These are phyloP conservation scores for Potamarius usumacintae DNA, from an alignment of 2,113 vertebrate species.

Conservation along the genomic window DNA sequence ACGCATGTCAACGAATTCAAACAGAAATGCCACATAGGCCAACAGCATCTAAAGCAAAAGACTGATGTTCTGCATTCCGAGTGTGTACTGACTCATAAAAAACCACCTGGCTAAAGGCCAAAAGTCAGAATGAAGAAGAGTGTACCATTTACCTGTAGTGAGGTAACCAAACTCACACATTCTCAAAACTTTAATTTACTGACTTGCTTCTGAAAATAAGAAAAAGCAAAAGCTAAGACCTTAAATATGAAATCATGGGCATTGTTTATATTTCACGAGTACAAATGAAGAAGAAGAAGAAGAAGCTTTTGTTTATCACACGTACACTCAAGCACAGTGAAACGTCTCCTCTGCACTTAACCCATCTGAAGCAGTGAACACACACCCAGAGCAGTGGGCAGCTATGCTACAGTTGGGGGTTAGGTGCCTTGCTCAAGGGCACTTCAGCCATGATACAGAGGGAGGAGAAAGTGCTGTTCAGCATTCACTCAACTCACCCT, in stretches of 20 bases:
- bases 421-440: too few relatives aligned
- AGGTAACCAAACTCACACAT: background rate
- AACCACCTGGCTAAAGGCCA: background rate
- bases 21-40: background rate
- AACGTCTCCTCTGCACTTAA: too few relatives aligned
- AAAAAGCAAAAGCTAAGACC: background rate
- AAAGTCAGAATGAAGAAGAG: background rate
- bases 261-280: background rate
- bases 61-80: background rate
- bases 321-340: too few relatives aligned
- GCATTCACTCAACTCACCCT: too few relatives aligned
- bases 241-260: background rate
- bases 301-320: too few relatives aligned
- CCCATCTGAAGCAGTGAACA: too few relatives aligned
- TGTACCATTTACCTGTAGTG: background rate
- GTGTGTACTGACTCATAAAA: background rate
- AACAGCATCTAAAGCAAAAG: background rate
- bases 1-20: background rate
- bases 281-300: too few relatives aligned
- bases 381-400: too few relatives aligned
- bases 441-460: too few relatives aligned
- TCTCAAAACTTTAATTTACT: background rate
- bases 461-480: too few relatives aligned
- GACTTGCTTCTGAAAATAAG: background rate
- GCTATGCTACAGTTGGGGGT: too few relatives aligned